Evolutionary conservation across 1,140 invertebrate species (phyloP), one percentile per base, ranked within the genome.

Genomic region (Manduca sexta): DNA sequence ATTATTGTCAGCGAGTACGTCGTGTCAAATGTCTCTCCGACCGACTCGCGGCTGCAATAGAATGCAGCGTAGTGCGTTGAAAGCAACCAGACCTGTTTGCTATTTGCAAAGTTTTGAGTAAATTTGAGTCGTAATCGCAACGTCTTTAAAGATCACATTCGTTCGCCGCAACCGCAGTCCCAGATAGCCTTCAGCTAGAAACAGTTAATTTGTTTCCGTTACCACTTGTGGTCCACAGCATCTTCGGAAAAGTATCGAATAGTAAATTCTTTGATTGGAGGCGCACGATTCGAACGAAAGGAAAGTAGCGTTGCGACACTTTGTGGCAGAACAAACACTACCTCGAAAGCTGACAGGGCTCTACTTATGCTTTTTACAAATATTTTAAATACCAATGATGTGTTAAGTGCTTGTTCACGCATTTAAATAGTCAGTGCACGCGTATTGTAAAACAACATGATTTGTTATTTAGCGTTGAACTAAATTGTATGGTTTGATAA

Each of bases 131-230:
- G 54, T 71, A 68, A 43, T 38, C 2, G 30, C 10, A 7, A 8
- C 5, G 11, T 0, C 0, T 16, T 21, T 58, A 78, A 55, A 56
- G 64, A 29, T 39, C n/a, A 26, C 26, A 60, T 48, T 75, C 45
- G 47, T 35, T 53, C 56, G 51, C 31, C 3, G 11, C 39, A 41
- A 15, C n/a, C 31, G 49, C 16, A 62, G 49, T 49, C 45, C 51
- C 55, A 68, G 62, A 70, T 68, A 60, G 67, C 64, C 60, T 77
- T 69, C 69, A 71, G 64, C 60, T 56, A 64, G 58, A 57, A 69
- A 70, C 69, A 72, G 69, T 74, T 75, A 68, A 79, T 79, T 79
- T 79, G 69, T 75, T 77, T 75, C 79, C 71, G 64, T 78, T 77
- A 74, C 62, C 69, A 75, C 64, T 74, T 73, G 61, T 69, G 64